Conservation (phyloP, 2,888 invertebrate genomes). For the Bellardia pandia region DNA sequence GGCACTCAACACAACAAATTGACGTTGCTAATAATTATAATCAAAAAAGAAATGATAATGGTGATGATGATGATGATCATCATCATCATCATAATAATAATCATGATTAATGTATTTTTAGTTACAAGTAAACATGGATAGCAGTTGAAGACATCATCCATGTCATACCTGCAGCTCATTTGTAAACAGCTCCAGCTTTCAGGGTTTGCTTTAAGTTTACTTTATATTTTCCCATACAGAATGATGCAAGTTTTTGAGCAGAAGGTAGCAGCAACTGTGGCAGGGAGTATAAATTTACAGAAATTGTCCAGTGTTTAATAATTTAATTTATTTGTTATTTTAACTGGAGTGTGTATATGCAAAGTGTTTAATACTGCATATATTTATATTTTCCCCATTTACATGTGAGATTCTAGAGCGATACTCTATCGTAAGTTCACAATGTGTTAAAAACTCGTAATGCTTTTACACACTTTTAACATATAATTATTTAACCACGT, state of each 20-base stretch:
- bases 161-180: neutral
- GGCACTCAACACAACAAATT: constrained; percentile 67
- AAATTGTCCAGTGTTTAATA: too few relatives aligned
- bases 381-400: too few relatives aligned
- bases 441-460: neutral
- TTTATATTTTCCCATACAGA: too few relatives aligned
- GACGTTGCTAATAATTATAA: constrained; percentile 56
- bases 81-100: constrained; percentile 6
- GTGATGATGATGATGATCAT: constrained; percentile 30
- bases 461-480: neutral
- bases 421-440: neutral
- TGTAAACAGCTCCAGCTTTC: neutral
- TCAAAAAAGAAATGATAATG: constrained; percentile 8
- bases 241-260: too few relatives aligned
- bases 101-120: neutral
- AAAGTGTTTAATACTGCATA: too few relatives aligned
- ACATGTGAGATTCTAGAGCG: too few relatives aligned
- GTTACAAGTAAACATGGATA: neutral
- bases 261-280: too few relatives aligned
- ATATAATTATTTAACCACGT: neutral
- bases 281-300: too few relatives aligned
- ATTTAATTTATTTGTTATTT: too few relatives aligned
- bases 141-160: neutral
- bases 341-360: too few relatives aligned
- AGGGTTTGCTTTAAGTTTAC: too few relatives aligned